Conservation (phyloP, 2,797 vertebrate species). For the Chloroceryle inda region DNA sequence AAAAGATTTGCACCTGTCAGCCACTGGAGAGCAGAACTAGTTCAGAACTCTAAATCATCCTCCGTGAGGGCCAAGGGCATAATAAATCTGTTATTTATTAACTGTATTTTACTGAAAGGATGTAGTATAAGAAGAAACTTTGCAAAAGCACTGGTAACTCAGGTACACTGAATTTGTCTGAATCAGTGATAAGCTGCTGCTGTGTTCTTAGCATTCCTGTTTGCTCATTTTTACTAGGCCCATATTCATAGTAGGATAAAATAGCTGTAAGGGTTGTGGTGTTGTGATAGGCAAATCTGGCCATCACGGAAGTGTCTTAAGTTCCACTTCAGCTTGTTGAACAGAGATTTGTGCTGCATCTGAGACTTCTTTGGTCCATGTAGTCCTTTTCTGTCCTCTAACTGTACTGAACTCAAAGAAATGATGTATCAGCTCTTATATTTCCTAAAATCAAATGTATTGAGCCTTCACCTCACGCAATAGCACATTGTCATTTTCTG, state of each 20-base stretch:
- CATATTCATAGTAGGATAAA: rapidly evolving
- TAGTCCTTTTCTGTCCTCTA: neutral
- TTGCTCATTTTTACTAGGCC: neutral
- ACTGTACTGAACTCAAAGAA: neutral
- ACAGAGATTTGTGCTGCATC: neutral
- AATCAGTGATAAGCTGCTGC: neutral
- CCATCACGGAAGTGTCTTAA: neutral
- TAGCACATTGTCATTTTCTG: neutral
- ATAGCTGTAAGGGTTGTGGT: neutral
- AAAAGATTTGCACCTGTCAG: neutral
- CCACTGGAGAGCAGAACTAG: neutral
- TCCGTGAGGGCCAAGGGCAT: neutral
- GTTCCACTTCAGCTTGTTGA: rapidly evolving
- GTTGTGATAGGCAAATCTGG: neutral
- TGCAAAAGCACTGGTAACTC: neutral
- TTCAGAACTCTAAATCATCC: neutral
- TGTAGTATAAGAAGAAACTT: neutral
- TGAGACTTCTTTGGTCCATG: neutral
- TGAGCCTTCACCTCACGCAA: neutral
- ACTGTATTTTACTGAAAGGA: neutral
- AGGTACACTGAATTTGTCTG: neutral
- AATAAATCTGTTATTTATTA: neutral
- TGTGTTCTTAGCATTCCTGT: neutral
- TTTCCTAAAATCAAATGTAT: neutral
- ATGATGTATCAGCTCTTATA: neutral